phyloP scores from a whole-genome alignment of 1,140 invertebrate genomes.

The Eueides isabella region DNA sequence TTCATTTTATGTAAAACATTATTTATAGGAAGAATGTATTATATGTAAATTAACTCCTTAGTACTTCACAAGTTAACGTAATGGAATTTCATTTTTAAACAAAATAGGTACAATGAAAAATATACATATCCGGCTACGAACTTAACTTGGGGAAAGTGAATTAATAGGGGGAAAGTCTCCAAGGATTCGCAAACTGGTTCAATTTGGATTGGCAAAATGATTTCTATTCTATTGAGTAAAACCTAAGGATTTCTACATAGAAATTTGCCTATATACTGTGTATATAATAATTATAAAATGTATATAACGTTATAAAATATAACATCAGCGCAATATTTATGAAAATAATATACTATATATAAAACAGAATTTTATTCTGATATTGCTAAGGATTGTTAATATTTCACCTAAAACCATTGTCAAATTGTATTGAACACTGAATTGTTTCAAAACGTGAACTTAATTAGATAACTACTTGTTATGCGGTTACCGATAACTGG shows the following conservation, averaged over 20 bases:
- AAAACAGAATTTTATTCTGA: too few species aligned
- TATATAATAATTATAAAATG: background rate
- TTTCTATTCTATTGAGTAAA: slow-evolving; percentile 27
- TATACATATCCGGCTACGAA: slow-evolving; percentile 47
- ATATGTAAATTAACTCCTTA: too few species aligned
- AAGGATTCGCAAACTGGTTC: slow-evolving; percentile 69
- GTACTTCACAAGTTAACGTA: too few species aligned
- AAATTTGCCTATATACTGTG: background rate
- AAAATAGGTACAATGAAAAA: background rate
- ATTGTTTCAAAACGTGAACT: slow-evolving; percentile 34
- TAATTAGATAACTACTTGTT: slow-evolving; percentile 58
- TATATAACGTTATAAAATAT: too few species aligned
- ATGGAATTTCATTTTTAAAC: background rate
- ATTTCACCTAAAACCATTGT: background rate
- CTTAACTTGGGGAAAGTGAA: slow-evolving; percentile 73
- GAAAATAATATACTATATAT: background rate
- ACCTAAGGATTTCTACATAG: slow-evolving; percentile 1
- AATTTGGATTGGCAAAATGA: slow-evolving; percentile 41
- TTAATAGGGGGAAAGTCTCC: slow-evolving; percentile 76
- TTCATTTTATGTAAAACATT: too few species aligned
- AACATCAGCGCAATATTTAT: too few species aligned
- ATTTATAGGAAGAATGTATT: too few species aligned
- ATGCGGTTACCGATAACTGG: slow-evolving; percentile 51
- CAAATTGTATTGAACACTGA: background rate
- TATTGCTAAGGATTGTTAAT: background rate